Evolutionary conservation across 1,140 invertebrate genomes (phyloP), one percentile per base, ranked within the genome.

Genomic region (Lepeophtheirus salmonis): DNA sequence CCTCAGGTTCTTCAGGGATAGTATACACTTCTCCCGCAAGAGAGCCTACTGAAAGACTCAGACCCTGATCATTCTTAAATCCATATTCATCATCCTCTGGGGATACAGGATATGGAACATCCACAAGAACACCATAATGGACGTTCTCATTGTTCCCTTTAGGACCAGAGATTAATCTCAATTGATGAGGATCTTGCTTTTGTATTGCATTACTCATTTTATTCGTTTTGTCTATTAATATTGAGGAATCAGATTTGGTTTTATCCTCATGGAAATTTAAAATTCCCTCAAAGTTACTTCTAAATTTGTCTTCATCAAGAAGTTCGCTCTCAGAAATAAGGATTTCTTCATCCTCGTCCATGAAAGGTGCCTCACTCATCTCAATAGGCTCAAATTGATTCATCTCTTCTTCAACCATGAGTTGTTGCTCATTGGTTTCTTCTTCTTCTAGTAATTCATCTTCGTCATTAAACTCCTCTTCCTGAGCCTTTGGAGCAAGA

Each of bases 21-120:
- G 55, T 57, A 41, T 57, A 57, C 10, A 57, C 55, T n/a, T 57
- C 55, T 14, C 55, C 55, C 10, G 55, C 30, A n/a, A 41, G 30
- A 10, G 30, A 41, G 30, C 30, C 30, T n/a, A n/a, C n/a, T n/a
- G n/a, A n/a, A n/a, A n/a, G n/a, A n/a, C n/a, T n/a, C n/a, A 41
- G n/a, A 10, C 30, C 30, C 30, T n/a, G 6, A n/a, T 41, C 30
- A 41, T 10, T 41, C n/a, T 10, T 41, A 41, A 41, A 41, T n/a
- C n/a, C 30, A 10, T 41, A 6, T 41, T 41, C 30, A 41, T 41
- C 30, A 10, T 41, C 30, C n/a, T 41, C 30, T 10, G 30, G 30
- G n/a, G 30, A 41, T 10, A 41, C 30, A 6, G 30, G 30, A 41
- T 41, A 41, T 10, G 30, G n/a, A 6, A 41, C 30, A 41, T 41